Evolutionary conservation across 2,888 invertebrate genomes (phyloP).

Genomic region (Agonopterix alstromeriana): DNA sequence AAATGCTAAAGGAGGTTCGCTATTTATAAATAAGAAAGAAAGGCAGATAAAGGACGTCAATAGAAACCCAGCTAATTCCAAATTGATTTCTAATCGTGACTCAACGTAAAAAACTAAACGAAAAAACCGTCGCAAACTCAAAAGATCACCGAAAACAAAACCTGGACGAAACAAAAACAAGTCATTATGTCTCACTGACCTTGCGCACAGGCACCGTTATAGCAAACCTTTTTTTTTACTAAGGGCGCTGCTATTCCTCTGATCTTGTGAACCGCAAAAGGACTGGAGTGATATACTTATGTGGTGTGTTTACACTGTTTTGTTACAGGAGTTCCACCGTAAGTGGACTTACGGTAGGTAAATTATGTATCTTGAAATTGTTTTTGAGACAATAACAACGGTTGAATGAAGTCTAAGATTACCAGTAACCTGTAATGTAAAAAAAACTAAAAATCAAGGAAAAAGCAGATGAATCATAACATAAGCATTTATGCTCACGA

Average conservation of each 20-base stretch:
- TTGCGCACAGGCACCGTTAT: conserved; percentile 56
- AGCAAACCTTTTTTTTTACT: conserved; percentile 30
- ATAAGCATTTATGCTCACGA: too few species aligned
- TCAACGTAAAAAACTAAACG: background rate
- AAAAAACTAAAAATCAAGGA: too few species aligned
- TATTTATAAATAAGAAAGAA: background rate
- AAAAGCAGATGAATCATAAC: too few species aligned
- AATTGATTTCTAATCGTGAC: background rate
- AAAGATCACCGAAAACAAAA: background rate
- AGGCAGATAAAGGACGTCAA: background rate
- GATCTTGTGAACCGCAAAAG: conserved; percentile 65
- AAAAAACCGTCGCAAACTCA: background rate
- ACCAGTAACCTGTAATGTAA: too few species aligned
- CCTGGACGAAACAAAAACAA: conserved; percentile 39
- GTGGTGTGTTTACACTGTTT: conserved; percentile 25
- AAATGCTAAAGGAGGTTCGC: too few species aligned
- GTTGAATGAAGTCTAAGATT: too few species aligned
- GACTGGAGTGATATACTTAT: conserved; percentile 46
- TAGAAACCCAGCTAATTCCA: background rate
- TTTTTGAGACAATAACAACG: too few species aligned
- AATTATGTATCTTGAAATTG: too few species aligned
- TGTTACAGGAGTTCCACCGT: background rate
- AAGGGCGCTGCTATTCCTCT: conserved; percentile 64
- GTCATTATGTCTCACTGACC: conserved; percentile 56
- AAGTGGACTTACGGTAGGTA: too few species aligned